Conservation (phyloP, 1,140 invertebrate genomes). For the Notospermus geniculatus region DNA sequence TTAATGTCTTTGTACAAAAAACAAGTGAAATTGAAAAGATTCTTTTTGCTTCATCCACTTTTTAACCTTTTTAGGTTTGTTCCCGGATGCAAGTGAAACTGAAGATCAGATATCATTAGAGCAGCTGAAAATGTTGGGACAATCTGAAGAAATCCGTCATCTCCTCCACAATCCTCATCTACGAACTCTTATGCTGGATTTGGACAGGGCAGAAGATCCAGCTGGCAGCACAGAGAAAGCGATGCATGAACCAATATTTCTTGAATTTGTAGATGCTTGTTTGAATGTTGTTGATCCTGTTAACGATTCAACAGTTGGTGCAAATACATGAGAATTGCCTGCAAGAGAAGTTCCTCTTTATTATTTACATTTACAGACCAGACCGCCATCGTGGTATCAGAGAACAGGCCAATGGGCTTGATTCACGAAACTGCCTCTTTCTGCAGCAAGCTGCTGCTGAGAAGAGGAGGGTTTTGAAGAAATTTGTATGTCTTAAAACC, state of each 20-base stretch:
- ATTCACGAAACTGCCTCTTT: no score
- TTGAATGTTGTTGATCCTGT: constrained; percentile 64
- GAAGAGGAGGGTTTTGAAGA: no score
- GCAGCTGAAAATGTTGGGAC: constrained; percentile 19
- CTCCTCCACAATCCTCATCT: constrained; percentile 70
- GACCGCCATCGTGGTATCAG: no score
- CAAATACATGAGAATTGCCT: neutral
- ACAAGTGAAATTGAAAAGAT: no score
- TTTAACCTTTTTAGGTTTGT: neutral
- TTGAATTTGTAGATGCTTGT: constrained; percentile 74
- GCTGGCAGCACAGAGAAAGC: constrained; percentile 64
- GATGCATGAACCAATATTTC: constrained; percentile 76
- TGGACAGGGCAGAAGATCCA: constrained; percentile 63
- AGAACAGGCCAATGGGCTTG: no score
- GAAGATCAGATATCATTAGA: constrained; percentile 12
- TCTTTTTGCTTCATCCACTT: no score
- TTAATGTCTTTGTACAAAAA: no score
- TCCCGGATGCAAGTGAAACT: neutral
- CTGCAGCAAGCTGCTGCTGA: no score
- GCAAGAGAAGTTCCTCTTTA: no score
- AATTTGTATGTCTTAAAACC: no score
- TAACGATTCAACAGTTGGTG: no score
- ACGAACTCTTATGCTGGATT: constrained; percentile 61
- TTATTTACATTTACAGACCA: no score
- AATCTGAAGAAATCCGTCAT: constrained; percentile 60